phyloP scores from a whole-genome alignment of 2,113 vertebrate genomes.

The Siniperca chuatsi region DNA sequence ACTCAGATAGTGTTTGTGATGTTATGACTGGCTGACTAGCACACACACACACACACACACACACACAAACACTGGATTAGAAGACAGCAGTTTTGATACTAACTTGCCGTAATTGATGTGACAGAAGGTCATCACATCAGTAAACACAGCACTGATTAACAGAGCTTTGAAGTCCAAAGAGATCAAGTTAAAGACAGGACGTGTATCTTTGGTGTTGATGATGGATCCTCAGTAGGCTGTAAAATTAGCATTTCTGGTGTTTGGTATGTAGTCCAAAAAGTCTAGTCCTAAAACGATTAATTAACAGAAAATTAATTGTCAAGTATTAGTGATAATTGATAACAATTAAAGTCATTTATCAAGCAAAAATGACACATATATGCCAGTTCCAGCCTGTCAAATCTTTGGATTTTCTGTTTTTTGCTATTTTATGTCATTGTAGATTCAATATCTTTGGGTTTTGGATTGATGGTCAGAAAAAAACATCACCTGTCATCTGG shows the following conservation, averaged over 20 bases:
- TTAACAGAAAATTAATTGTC: neutral
- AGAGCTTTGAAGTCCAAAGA: conserved; percentile 49
- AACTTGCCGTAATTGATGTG: conserved; percentile 56
- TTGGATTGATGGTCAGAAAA: neutral
- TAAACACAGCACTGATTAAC: conserved; percentile 55
- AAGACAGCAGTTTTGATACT: conserved; percentile 47
- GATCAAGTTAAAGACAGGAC: conserved; percentile 17
- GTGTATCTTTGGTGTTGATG: conserved; percentile 13
- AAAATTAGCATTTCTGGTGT: conserved; percentile 10
- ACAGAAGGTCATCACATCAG: conserved; percentile 59
- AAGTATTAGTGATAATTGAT: neutral
- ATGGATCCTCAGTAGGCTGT: conserved; percentile 10
- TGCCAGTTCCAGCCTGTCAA: neutral
- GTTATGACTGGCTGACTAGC: conserved; percentile 53
- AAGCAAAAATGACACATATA: neutral
- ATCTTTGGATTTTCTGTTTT: neutral
- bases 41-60: conserved; percentile 3
- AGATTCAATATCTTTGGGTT: neutral
- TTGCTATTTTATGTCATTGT: neutral
- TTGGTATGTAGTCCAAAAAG: conserved; percentile 16
- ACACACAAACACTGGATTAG: conserved; percentile 20
- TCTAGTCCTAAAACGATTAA: neutral
- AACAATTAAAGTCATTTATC: neutral
- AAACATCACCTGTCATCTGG: neutral
- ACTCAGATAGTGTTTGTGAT: conserved; percentile 69